A percentile compares a stretch with the other conserved stretches of the same genome.
Evolutionary conservation across 2,888 invertebrate genomes (phyloP).

Genomic region (Parochlus steinenii): DNA sequence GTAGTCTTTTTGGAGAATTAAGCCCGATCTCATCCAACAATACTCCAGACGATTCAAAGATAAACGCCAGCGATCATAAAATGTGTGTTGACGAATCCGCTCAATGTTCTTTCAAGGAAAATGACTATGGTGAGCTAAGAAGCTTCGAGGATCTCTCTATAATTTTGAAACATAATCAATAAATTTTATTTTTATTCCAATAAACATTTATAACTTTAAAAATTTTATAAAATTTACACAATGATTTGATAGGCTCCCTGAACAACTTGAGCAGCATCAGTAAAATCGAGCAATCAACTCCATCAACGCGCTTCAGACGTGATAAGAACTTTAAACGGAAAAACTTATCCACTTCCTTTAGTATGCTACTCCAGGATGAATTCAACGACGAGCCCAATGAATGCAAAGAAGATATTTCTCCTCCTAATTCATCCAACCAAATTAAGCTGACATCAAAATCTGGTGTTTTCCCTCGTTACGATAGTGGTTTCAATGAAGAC

Average conservation of each 20-base stretch:
- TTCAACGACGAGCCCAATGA: slow-evolving; percentile 4
- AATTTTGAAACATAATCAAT: neutral
- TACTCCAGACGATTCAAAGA: no score
- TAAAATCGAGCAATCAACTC: no score
- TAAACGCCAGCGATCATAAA: neutral
- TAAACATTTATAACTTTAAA: neutral
- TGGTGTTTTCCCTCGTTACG: no score
- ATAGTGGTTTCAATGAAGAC: no score
- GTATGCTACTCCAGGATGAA: slow-evolving; percentile 3
- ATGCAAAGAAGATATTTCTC: no score
- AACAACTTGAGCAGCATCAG: no score
- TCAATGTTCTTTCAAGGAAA: slow-evolving; percentile 8
- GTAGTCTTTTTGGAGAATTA: slow-evolving; percentile 7
- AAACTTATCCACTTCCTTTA: slow-evolving; percentile 7
- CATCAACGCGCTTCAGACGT: neutral
- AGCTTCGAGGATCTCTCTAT: neutral
- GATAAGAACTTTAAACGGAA: slow-evolving; percentile 4
- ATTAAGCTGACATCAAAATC: no score
- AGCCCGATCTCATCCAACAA: slow-evolving; percentile 6
- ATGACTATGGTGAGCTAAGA: slow-evolving; percentile 1
- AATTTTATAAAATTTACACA: no score
- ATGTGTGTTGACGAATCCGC: neutral
- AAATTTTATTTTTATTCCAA: slow-evolving; percentile 1
- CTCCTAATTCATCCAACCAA: no score
- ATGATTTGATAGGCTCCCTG: no score